These are phyloP conservation scores for Centropyge bicolor DNA, from an alignment of 2,797 vertebrate species.

Conservation along the genomic window DNA sequence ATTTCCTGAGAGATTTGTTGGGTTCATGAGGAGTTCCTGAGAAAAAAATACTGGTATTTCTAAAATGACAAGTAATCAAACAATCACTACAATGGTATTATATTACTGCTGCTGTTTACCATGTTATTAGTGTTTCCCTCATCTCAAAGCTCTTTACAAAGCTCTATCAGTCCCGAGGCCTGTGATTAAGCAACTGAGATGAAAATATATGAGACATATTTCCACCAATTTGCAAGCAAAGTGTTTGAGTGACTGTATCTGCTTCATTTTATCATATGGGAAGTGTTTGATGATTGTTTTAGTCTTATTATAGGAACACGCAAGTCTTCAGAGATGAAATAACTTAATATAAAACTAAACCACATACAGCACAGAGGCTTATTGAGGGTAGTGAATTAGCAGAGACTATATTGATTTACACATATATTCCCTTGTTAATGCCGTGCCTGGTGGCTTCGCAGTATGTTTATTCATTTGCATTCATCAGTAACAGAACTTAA, in stretches of 20 bases:
- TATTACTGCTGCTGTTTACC: background rate
- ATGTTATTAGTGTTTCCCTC: background rate
- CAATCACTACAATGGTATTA: background rate
- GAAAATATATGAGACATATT: background rate
- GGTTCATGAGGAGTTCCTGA: background rate
- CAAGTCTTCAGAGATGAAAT: background rate
- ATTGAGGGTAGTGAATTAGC: no score
- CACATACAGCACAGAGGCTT: background rate
- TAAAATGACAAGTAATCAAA: background rate
- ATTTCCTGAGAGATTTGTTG: background rate
- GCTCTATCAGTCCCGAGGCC: background rate
- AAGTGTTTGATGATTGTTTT: background rate
- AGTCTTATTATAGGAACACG: background rate
- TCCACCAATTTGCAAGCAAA: background rate
- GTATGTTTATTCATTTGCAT: background rate
- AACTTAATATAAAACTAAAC: background rate
- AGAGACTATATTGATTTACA: background rate
- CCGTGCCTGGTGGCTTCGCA: background rate
- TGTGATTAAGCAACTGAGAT: conserved; percentile 6
- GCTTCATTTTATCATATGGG: background rate
- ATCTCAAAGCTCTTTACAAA: background rate
- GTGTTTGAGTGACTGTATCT: background rate
- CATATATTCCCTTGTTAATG: background rate
- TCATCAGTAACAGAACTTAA: background rate
- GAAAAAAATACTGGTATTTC: background rate